Evolutionary conservation across 2,888 invertebrate species (phyloP), one percentile per base, ranked within the genome.

Genomic region (Crematogaster levior): DNA sequence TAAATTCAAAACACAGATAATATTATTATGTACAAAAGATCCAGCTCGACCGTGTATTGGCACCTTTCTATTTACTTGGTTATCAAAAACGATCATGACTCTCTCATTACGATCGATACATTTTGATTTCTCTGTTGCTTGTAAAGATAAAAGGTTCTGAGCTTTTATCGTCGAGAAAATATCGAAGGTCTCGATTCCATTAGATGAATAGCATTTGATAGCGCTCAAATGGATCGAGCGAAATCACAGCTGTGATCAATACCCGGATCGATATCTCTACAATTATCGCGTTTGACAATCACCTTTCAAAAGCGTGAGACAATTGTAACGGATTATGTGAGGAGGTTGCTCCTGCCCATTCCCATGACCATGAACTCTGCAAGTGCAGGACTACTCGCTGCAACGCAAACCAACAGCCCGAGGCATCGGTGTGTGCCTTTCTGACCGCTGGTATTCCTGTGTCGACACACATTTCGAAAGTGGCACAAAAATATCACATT

Each of bases 301-400:
- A 48, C 27, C 37, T 75, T 27, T 63, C 15, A n/a, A 51, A 40
- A 48, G 7, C 24, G 34, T 48, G 63, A 51, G 63, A 63, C 27
- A 75, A 63, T 63, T 5, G 37, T 37, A 48, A 40, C 37, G 27
- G 5, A 43, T 73, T 58, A 61, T 37, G n/a, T n/a, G 53, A 65
- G 18, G 10, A 48, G 27, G 15, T 30, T 63, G 3, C 30, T 73
- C 12, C 30, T 15, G 9, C 3, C 1, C n/a, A 3, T 85, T 83
- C 84, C 63, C 82, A 83, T 70, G 84, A 56, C 30, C 43, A 43
- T 68, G 74, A 84, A 84, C 68, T 58, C 10, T 51, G 61, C n/a
- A 75, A 74, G n/a, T n/a, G 37, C n/a, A 63, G 30, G 46, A 51
- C 24, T 37, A 40, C 34, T 15, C 21, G 10, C 21, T 74, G 46